A percentile compares a stretch with the other conserved stretches of the same genome.
Evolutionary conservation across 2,113 vertebrate species (phyloP).

Genomic region (Passer montanus): DNA sequence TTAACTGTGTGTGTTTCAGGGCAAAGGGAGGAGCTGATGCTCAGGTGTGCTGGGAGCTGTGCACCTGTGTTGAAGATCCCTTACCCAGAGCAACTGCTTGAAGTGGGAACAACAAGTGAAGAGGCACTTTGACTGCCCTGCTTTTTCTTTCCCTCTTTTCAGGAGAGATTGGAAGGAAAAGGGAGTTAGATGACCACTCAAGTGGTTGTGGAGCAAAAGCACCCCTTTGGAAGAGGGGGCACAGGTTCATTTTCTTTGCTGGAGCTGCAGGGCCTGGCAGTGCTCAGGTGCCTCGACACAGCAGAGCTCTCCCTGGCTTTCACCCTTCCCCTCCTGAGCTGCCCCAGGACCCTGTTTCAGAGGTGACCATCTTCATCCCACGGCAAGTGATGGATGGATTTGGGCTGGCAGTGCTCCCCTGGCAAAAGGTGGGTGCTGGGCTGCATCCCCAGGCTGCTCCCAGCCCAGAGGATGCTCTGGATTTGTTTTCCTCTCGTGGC

Average conservation of each 20-base stretch:
- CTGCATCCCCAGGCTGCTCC: neutral
- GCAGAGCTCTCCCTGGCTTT: neutral
- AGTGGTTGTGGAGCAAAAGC: neutral
- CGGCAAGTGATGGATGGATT: accelerated
- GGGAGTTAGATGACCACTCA: neutral
- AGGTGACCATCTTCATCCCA: neutral
- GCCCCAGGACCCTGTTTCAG: neutral
- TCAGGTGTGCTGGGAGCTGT: neutral
- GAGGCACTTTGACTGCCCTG: neutral
- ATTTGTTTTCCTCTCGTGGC: neutral
- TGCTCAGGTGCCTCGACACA: accelerated
- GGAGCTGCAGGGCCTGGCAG: neutral
- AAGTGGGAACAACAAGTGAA: neutral
- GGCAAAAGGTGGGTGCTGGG: neutral
- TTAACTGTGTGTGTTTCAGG: neutral
- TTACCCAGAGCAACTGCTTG: neutral
- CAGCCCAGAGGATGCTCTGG: neutral
- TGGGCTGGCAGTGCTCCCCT: neutral
- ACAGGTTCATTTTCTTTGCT: neutral
- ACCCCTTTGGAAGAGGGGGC: neutral
- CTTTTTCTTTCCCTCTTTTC: neutral
- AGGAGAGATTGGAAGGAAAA: neutral
- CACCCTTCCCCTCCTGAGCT: neutral
- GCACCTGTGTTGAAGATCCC: neutral
- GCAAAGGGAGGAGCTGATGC: neutral